Percentiles rank a stretch among this genome's conserved stretches.
Conservation (phyloP, 2,797 vertebrate species). For the Sitta carolinensis region DNA sequence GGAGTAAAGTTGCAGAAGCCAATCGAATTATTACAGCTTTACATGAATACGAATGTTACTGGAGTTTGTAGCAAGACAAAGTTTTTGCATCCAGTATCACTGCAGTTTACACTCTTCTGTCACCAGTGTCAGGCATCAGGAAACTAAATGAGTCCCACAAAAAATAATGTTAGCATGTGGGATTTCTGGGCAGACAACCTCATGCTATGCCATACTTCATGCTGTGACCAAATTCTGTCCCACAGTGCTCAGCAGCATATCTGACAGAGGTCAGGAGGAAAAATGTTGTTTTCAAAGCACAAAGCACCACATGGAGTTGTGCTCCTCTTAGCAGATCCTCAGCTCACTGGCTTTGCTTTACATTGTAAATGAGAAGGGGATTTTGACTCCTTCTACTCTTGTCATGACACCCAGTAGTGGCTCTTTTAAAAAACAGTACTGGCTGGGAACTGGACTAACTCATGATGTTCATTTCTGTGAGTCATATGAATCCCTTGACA, state of each 20-base stretch:
- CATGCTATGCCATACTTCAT: not conserved
- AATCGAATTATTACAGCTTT: not conserved
- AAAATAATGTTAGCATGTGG: not conserved
- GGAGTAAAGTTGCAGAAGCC: not conserved
- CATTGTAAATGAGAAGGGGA: not conserved
- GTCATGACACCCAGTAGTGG: not conserved
- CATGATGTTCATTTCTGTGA: not conserved
- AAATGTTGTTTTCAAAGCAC: not conserved
- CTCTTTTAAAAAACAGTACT: not conserved
- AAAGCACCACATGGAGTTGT: not conserved
- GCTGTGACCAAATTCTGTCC: not conserved
- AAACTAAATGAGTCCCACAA: not conserved
- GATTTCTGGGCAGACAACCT: not conserved
- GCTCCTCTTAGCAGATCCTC: not conserved
- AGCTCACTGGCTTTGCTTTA: not conserved
- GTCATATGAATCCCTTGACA: constrained; percentile 11
- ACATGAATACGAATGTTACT: not conserved
- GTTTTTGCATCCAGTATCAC: not conserved
- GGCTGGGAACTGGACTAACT: constrained; percentile 1
- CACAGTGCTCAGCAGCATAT: fast-evolving
- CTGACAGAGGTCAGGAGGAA: not conserved
- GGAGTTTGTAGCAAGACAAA: not conserved
- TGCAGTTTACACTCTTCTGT: not conserved
- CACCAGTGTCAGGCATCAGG: not conserved
- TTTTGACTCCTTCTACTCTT: not conserved